Percentiles rank a stretch among this genome's conserved stretches.
Conservation (phyloP, 2,888 invertebrate genomes). For the Matsumyia berberina region DNA sequence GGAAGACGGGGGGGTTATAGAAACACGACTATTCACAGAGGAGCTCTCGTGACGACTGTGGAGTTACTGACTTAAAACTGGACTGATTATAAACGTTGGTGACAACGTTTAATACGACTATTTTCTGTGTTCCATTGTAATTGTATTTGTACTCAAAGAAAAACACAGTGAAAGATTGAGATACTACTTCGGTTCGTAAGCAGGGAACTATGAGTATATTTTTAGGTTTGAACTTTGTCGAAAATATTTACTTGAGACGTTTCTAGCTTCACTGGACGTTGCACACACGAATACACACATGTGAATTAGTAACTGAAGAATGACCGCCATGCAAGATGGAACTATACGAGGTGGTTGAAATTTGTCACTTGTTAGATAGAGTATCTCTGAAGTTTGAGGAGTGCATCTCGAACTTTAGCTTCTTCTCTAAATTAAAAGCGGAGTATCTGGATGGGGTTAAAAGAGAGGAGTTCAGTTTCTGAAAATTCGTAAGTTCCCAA, state of each 20-base stretch:
- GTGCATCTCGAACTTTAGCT: too few relatives aligned
- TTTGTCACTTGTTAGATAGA: slow-evolving; percentile 22
- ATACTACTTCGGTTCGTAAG: slow-evolving; percentile 27
- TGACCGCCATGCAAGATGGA: slow-evolving; percentile 33
- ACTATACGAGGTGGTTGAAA: slow-evolving; percentile 28
- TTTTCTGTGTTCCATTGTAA: slow-evolving; percentile 55
- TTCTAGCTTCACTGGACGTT: slow-evolving; percentile 21
- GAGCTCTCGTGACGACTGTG: slow-evolving; percentile 61
- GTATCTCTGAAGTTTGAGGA: neutral
- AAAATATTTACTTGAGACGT: slow-evolving; percentile 27
- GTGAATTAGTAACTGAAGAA: slow-evolving; percentile 26
- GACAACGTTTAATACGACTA: slow-evolving; percentile 42
- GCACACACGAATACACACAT: slow-evolving; percentile 20
- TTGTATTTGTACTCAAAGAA: slow-evolving; percentile 9
- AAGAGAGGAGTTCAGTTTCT: too few relatives aligned
- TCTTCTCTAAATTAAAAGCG: too few relatives aligned
- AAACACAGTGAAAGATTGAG: slow-evolving; percentile 37
- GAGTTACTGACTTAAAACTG: slow-evolving; percentile 52
- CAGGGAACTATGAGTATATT: slow-evolving; percentile 31
- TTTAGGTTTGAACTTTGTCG: slow-evolving; percentile 64
- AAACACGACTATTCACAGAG: slow-evolving; percentile 63
- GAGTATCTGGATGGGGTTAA: too few relatives aligned
- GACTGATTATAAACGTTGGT: slow-evolving; percentile 64
- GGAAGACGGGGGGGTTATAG: neutral
- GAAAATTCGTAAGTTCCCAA: too few relatives aligned